Evolutionary conservation across 2,797 vertebrate genomes (phyloP), one percentile per base, ranked within the genome.

Genomic region (Pelodytes ibericus): DNA sequence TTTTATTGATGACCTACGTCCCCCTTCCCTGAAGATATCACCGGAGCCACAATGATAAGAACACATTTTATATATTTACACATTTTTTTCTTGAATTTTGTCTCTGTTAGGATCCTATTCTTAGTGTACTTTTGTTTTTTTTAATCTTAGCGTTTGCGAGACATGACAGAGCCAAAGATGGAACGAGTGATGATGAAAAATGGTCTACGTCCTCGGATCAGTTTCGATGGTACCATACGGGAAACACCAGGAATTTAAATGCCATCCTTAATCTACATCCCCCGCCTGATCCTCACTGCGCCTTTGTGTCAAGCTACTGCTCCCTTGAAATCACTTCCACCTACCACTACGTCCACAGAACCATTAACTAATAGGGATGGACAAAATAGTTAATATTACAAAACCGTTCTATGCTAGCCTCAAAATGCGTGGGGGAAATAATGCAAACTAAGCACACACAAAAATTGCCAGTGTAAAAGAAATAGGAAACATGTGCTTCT

Each of bases 91-190:
- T 36, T 5, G 33, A 36, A 44, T 44, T 44, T 44, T 44, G 13
- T 44, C 0, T 0, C 41, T n/a, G n/a, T n/a, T n/a, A n/a, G n/a
- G n/a, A 44, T 2, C 3, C 41, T 13, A 44, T 5, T 44, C 49
- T 53, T 20, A 24, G 7, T 3, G n/a, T 53, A 20, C 1, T 24
- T 20, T 53, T 53, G 5, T 22, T 53, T 80, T 49, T 16, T 36
- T 29, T 84, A 30, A 60, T 67, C 6, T 70, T 87, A 96, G 95
- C 94, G 94, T 71, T 92, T 95, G 89, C 88, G 80, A 71, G 90
- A 82, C 86, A 96, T 97, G 94, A 93, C 89, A 44, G 90, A 91
- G 30, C 82, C 94, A 58, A 86, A 26, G 41, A 82, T 90, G 77
- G 93, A 89, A 25, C 9, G 22, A 22, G 87, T 72, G 4, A 22